These are phyloP conservation scores for Chlamydotis undulata DNA, from an alignment of 2,113 vertebrate species.

Conservation along the genomic window DNA sequence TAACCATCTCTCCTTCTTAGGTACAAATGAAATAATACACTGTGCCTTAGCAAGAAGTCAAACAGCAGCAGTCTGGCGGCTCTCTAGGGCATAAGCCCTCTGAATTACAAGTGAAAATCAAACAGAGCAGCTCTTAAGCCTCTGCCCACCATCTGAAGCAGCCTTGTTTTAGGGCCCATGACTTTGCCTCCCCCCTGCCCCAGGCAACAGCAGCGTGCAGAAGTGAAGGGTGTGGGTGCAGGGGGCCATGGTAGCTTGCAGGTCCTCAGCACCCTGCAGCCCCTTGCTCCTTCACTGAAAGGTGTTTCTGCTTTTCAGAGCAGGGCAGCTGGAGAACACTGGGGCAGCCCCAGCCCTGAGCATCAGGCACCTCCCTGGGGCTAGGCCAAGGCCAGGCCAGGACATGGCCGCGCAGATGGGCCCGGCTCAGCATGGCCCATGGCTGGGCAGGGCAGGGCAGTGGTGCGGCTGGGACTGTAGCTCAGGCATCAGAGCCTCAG, in stretches of 20 bases:
- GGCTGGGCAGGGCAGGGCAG: neutral
- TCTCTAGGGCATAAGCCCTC: neutral
- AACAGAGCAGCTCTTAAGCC: neutral
- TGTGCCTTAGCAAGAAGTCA: neutral
- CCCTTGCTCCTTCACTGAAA: neutral
- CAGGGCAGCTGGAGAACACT: accelerated
- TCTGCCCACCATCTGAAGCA: neutral
- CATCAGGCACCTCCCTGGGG: no score
- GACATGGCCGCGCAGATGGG: accelerated
- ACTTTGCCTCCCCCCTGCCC: accelerated
- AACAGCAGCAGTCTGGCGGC: neutral
- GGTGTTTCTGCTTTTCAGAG: neutral
- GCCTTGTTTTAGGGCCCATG: neutral
- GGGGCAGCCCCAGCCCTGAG: neutral
- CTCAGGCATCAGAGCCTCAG: neutral
- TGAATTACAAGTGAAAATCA: neutral
- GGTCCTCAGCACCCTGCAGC: neutral
- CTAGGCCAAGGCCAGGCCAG: neutral
- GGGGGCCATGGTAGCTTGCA: accelerated
- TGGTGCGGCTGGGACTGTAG: accelerated
- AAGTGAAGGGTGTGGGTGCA: neutral
- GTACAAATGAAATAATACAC: neutral
- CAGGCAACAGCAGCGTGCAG: neutral
- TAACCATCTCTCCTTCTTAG: neutral
- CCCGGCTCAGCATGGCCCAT: no score